Percentiles rank a stretch among this genome's conserved stretches.
phyloP scores from a whole-genome alignment of 2,113 vertebrate genomes.

The Hyperoodon ampullatus region DNA sequence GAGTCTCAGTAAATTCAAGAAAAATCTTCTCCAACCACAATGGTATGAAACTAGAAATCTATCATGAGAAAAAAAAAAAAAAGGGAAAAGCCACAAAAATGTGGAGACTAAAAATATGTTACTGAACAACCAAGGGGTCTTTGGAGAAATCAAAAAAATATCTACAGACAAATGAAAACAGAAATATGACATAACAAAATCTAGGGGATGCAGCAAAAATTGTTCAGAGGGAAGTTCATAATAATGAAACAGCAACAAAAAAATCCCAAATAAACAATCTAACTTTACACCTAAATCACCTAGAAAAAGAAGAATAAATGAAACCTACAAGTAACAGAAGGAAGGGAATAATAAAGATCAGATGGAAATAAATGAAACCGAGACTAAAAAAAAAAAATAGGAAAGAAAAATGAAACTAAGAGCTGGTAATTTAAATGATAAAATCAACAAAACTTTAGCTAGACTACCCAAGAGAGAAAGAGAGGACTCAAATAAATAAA shows the following conservation, averaged over 20 bases:
- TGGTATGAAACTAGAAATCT: neutral
- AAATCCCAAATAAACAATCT: neutral
- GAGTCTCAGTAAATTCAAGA: neutral
- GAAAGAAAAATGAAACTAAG: neutral
- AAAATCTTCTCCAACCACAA: neutral
- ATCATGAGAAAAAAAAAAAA: neutral
- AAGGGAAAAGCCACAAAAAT: neutral
- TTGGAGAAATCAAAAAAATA: neutral
- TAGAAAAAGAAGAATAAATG: neutral
- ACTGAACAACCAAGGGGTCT: neutral
- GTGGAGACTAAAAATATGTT: neutral
- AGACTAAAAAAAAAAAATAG: neutral
- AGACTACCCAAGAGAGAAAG: neutral
- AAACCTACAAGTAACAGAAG: neutral
- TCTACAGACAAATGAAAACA: neutral
- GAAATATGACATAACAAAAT: neutral
- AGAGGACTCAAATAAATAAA: neutral
- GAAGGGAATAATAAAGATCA: neutral
- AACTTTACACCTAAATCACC: neutral
- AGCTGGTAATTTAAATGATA: neutral
- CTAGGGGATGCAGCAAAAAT: neutral
- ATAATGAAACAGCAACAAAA: neutral
- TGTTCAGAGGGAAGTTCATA: neutral
- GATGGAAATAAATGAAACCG: neutral
- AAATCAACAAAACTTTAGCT: neutral